Base-by-base conservation (phyloP, 2,797 vertebrate species). In the Presbytis comata region DNA sequence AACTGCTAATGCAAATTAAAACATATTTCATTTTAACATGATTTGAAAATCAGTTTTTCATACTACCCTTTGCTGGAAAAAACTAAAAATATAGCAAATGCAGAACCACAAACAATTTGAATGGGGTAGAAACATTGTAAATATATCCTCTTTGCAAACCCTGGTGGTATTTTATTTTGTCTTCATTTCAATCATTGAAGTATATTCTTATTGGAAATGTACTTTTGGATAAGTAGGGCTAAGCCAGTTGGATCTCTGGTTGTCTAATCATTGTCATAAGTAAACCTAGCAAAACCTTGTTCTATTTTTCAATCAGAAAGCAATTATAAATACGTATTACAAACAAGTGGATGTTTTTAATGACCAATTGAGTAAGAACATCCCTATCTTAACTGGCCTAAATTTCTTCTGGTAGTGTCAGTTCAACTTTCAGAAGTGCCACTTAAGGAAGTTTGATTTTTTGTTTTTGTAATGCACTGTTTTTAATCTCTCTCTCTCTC, bases 381-480 rank as follows among this genome's bases (percentile, higher is more conserved):
- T 98, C 96, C 91, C 90, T 95, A 59, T 98, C 96, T 98, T 98
- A 98, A 98, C 98, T 99, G 98, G 98, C 99, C 98, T 98, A 98
- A 98, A 98, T 98, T 98, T 98, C 98, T 99, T 99, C 99, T 99
- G 99, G 98, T 99, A 99, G 98, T 99, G 99, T 99, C 99, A 99
- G 99, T 99, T 99, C 99, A 99, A 99, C 99, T 99, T 98, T 99
- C 99, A 98, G 95, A 99, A 99, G 99, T 99, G 99, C 99, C 99
- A 99, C 99, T 99, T 99, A 99, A 99, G 99, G 99, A 99, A 99
- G 98, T 99, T 99, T 98, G 98, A 98, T 98, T 97, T 97, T 98
- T 98, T 99, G 99, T 99, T 99, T 99, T 99, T 99, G 99, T 99
- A 99, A 99, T 99, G 99, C 99, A 99, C 99, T 99, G 99, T 99